A percentile compares a stretch with the other conserved stretches of the same genome.
These are phyloP conservation scores for Melanotaenia maccullochi DNA, from an alignment of 2,797 vertebrate species.

Conservation along the genomic window DNA sequence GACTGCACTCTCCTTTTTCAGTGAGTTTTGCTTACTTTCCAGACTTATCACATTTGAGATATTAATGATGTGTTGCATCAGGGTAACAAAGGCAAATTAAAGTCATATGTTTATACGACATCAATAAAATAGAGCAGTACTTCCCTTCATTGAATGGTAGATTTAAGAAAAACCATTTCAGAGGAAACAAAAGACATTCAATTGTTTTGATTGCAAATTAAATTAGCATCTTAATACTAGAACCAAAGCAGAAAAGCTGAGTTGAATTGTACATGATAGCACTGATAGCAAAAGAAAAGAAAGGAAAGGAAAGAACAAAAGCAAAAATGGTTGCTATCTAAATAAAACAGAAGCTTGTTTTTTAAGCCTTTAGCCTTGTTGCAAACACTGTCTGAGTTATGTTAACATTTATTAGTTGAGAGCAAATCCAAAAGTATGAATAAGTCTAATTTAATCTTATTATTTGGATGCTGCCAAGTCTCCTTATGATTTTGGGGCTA, in stretches of 20 bases:
- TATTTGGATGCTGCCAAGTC: constrained; percentile 60
- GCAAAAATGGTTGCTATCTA: neutral
- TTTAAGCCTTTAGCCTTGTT: constrained; percentile 14
- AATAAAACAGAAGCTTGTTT: constrained; percentile 6
- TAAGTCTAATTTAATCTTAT: constrained; percentile 60
- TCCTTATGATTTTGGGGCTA: constrained; percentile 32
- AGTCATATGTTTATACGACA: constrained; percentile 17
- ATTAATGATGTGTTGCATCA: constrained; percentile 34
- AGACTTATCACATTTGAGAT: constrained; percentile 41
- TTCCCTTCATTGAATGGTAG: neutral
- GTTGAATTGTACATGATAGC: too few species aligned
- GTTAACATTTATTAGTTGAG: constrained; percentile 59
- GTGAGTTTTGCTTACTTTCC: constrained; percentile 18
- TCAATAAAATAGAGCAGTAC: neutral
- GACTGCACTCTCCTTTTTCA: neutral
- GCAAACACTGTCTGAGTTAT: constrained; percentile 44
- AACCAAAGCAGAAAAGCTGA: too few species aligned
- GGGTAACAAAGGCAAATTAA: constrained; percentile 26
- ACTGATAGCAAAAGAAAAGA: neutral
- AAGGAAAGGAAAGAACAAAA: neutral
- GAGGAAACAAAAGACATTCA: neutral
- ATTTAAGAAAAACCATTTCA: constrained; percentile 29
- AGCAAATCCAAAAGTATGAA: constrained; percentile 45
- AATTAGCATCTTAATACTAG: neutral
- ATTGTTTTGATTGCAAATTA: neutral